phyloP scores from a whole-genome alignment of 2,113 vertebrate genomes.

The Hipposideros armiger region DNA sequence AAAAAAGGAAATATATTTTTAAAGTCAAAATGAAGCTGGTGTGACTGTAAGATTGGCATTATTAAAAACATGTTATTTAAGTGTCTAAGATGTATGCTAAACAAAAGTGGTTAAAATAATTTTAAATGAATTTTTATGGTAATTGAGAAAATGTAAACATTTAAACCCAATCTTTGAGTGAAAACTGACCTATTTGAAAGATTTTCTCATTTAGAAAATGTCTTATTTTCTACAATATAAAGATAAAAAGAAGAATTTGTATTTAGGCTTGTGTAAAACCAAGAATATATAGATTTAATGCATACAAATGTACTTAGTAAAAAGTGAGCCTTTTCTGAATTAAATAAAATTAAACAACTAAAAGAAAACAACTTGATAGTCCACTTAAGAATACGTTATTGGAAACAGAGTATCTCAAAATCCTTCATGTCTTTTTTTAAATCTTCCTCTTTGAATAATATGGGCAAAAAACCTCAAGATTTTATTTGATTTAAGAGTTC shows the following conservation, averaged over 20 bases:
- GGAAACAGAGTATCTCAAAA: conserved; percentile 58
- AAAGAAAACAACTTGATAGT: neutral
- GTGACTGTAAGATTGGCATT: neutral
- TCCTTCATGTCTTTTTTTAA: neutral
- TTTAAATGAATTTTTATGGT: conserved; percentile 53
- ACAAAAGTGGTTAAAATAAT: conserved; percentile 37
- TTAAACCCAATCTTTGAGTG: neutral
- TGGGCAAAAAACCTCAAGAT: conserved; percentile 59
- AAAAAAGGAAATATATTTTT: conserved; percentile 63
- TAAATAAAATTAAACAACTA: conserved; percentile 35
- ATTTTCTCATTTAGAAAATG: conserved; percentile 52
- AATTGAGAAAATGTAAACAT: conserved; percentile 33
- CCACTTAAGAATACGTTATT: neutral
- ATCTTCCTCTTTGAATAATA: conserved; percentile 42
- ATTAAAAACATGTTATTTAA: conserved; percentile 42
- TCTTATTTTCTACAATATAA: conserved; percentile 23
- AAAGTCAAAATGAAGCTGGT: conserved; percentile 69
- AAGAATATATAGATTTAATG: neutral
- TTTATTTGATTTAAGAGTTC: conserved; percentile 81
- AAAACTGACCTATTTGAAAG: conserved; percentile 26
- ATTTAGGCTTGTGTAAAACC: neutral
- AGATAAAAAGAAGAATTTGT: conserved; percentile 24
- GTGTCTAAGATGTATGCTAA: conserved; percentile 39
- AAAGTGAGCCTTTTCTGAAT: neutral
- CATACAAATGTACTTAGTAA: neutral